Evolutionary conservation across 2,888 invertebrate species (phyloP).

Genomic region (Clusia tigrina): DNA sequence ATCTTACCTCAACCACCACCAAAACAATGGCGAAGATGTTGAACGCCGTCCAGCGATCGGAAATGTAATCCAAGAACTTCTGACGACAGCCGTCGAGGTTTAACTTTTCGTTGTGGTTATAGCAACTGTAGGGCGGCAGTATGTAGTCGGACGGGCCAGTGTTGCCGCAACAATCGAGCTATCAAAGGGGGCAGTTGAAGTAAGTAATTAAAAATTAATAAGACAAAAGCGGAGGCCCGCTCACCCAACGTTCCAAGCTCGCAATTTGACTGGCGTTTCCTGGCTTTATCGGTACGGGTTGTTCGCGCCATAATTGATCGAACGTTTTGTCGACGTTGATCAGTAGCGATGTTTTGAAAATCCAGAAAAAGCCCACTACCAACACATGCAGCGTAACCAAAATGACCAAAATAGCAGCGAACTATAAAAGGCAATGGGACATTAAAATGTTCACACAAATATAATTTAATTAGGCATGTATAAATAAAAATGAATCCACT

Average conservation of each 20-base stretch:
- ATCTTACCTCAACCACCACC: slow-evolving; percentile 53
- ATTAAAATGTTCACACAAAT: not conserved
- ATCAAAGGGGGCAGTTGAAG: not conserved
- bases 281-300: slow-evolving; percentile 53
- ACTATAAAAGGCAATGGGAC: slow-evolving; percentile 35
- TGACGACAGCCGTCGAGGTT: slow-evolving; percentile 55
- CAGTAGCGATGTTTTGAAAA: slow-evolving; percentile 51
- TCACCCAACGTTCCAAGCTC: slow-evolving; percentile 54
- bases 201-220: not conserved
- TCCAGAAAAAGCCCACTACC: slow-evolving; percentile 50
- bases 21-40: slow-evolving; percentile 48
- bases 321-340: slow-evolving; percentile 55
- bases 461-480: not conserved
- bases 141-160: slow-evolving; percentile 49
- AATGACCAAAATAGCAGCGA: slow-evolving; percentile 45
- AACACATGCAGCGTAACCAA: slow-evolving; percentile 49
- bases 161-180: slow-evolving; percentile 58
- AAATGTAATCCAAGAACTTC: slow-evolving; percentile 53
- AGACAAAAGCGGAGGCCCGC: slow-evolving; percentile 20
- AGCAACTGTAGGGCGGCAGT: slow-evolving; percentile 51
- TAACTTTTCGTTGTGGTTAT: slow-evolving; percentile 48
- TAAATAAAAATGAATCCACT: no score
- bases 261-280: slow-evolving; percentile 53
- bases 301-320: slow-evolving; percentile 53
- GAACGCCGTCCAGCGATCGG: slow-evolving; percentile 49